Evolutionary conservation across 2,888 invertebrate species (phyloP), one percentile per base, ranked within the genome.

Genomic region (Exephanes ischioxanthus): DNA sequence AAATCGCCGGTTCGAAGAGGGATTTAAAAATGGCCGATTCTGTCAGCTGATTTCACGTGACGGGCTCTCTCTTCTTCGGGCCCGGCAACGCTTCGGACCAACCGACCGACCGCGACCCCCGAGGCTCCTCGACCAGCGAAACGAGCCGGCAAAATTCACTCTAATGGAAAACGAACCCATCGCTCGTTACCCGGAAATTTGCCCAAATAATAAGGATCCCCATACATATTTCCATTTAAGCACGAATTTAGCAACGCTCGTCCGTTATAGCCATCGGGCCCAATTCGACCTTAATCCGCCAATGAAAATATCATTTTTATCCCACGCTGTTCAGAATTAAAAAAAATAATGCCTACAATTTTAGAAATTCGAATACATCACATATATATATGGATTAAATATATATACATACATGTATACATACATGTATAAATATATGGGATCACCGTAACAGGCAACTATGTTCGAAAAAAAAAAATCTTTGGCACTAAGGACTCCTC

Each of bases 21-120:
- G 91, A 92, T 92, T 92, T 92, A 92, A 92, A 92, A 92, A 92
- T 92, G 92, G 92, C 91, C 88, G 91, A 72, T 79, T 71, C 58
- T 53, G 78, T 75, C 72, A 70, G 55, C 71, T 71, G 19, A 71
- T 83, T 70, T 63, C 72, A 67, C 72, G 82, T 48, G 66, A 19
- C 55, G 66, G 45, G 61, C 53, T 77, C 51, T 30, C 53, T 26
- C 67, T 33, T 14, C 9, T 30, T 58, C 61, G 16, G 30, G 58
- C 58, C 22, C 26, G 58, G 11, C 58, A 53, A 58, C 26, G 76
- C 53, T 33, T 58, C 83, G 45, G 68, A n/a, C 71, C 71, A 58
- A 51, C 70, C 66, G 75, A 63, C 6, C 30, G n/a, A 30, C 22
- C 11, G 53, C 51, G 61, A 79, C 71, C 71, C 51, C 51, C 53